These are phyloP conservation scores for Penaeus monodon DNA, from an alignment of 2,888 invertebrate genomes.

Conservation along the genomic window DNA sequence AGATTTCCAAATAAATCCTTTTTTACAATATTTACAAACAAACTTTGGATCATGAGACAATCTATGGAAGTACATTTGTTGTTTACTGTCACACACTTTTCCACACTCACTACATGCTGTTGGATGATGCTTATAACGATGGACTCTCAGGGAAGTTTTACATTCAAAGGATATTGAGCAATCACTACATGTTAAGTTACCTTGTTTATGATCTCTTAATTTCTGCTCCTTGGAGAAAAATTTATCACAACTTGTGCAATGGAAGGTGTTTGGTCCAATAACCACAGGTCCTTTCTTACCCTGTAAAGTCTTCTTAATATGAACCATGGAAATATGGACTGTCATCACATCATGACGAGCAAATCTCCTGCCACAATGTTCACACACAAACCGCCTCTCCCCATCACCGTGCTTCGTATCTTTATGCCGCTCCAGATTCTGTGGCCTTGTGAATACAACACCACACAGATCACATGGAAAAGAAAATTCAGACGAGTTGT, in stretches of 20 bases:
- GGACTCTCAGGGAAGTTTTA: slow-evolving; percentile 44
- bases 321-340: slow-evolving; percentile 54
- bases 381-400: slow-evolving; percentile 49
- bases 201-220: slow-evolving; percentile 41
- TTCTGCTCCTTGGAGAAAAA: slow-evolving; percentile 52
- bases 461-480: slow-evolving; percentile 56
- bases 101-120: slow-evolving; percentile 51
- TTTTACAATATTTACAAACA: slow-evolving; percentile 49
- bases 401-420: slow-evolving; percentile 47
- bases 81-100: slow-evolving; percentile 50
- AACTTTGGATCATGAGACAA: slow-evolving; percentile 39
- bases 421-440: slow-evolving; percentile 55
- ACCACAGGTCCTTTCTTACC: slow-evolving; percentile 30
- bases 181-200: slow-evolving; percentile 38
- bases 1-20: slow-evolving; percentile 51
- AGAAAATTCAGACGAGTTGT: slow-evolving; percentile 47
- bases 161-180: slow-evolving; percentile 51
- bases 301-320: slow-evolving; percentile 29
- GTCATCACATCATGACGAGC: slow-evolving; percentile 44
- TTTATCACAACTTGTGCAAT: slow-evolving; percentile 52
- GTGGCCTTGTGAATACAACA: slow-evolving; percentile 48
- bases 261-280: slow-evolving; percentile 28
- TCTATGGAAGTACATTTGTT: slow-evolving; percentile 51
- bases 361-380: slow-evolving; percentile 44
- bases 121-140: slow-evolving; percentile 52